phyloP scores from a whole-genome alignment of 2,888 invertebrate species.

The Volucella bombylans region DNA sequence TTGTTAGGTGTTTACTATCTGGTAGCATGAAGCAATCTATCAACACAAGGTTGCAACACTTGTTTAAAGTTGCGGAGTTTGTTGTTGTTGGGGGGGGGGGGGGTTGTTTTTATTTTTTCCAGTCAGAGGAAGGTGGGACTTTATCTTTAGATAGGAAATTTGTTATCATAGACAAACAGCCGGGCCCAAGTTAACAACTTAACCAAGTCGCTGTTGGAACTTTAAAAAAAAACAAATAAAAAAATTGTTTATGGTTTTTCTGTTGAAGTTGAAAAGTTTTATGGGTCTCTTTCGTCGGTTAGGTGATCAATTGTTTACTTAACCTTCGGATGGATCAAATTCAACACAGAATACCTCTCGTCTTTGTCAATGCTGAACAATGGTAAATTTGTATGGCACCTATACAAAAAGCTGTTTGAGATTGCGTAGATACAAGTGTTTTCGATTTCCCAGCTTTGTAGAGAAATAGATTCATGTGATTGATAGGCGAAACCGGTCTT shows the following conservation, averaged over 20 bases:
- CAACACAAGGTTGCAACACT: slow-evolving; percentile 37
- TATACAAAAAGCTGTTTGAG: no score
- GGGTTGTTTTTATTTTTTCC: neutral
- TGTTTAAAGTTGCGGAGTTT: neutral
- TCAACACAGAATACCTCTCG: neutral
- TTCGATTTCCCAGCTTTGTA: no score
- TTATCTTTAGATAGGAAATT: slow-evolving; percentile 22
- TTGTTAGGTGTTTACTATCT: neutral
- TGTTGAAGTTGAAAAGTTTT: neutral
- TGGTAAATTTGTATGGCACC: no score
- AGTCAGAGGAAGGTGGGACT: neutral
- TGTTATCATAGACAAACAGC: slow-evolving; percentile 16
- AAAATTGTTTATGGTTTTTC: neutral
- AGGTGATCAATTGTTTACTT: neutral
- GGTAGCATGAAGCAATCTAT: neutral
- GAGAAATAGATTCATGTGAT: no score
- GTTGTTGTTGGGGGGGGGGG: neutral
- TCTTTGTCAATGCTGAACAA: neutral
- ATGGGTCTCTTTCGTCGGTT: neutral
- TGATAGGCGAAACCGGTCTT: no score
- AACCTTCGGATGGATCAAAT: slow-evolving; percentile 3
- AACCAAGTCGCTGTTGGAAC: neutral
- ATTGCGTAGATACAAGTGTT: no score
- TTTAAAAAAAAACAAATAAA: neutral
- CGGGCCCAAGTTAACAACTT: no score